phyloP scores from a whole-genome alignment of 2,113 vertebrate species.

The Mandrillus leucophaeus region DNA sequence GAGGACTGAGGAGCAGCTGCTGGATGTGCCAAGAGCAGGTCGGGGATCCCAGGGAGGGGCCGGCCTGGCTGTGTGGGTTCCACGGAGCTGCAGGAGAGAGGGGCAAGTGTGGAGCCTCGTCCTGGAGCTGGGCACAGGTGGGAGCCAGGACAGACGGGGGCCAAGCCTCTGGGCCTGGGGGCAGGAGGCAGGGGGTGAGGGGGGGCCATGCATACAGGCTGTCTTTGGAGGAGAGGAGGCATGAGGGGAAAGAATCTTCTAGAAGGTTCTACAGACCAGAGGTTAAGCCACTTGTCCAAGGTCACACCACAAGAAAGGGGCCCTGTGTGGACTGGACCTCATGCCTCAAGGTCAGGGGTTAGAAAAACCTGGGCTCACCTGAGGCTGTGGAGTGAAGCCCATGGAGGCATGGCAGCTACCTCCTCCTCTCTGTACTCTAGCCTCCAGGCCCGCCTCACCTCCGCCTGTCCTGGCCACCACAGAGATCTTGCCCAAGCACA shows the following conservation, averaged over 20 bases:
- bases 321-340: accelerated
- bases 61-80: background rate
- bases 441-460: too few relatives aligned
- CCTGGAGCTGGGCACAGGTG: accelerated
- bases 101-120: accelerated
- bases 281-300: background rate
- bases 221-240: background rate
- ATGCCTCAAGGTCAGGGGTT: accelerated
- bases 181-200: accelerated
- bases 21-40: background rate
- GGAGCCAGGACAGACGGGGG: background rate
- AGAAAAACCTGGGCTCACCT: background rate
- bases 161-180: too few relatives aligned
- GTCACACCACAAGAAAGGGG: background rate
- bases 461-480: too few relatives aligned
- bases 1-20: background rate
- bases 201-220: accelerated
- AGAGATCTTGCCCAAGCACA: background rate
- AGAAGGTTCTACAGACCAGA: background rate
- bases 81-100: background rate
- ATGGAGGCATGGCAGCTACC: accelerated
- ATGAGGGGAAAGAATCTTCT: background rate
- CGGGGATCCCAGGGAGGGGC: background rate
- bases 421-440: background rate
- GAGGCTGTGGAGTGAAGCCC: too few relatives aligned